These are phyloP conservation scores for Carassius auratus DNA, from an alignment of 2,113 vertebrate species.

Conservation along the genomic window DNA sequence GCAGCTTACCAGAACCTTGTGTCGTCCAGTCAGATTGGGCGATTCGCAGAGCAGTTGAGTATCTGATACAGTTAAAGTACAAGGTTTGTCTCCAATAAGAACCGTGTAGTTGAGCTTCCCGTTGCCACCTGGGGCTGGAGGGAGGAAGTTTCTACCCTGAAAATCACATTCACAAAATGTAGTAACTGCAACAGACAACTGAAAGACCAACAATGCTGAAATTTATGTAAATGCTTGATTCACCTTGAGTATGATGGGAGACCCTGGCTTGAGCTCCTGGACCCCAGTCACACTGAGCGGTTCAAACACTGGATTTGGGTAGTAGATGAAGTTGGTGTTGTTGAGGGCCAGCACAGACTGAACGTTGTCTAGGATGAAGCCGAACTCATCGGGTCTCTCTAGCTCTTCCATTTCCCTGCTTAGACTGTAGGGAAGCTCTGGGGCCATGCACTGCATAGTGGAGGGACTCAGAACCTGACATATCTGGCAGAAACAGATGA, in stretches of 20 bases:
- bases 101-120: slow-evolving; percentile 96
- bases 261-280: slow-evolving; percentile 94
- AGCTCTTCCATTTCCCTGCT: slow-evolving; percentile 82
- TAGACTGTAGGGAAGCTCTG: slow-evolving; percentile 81
- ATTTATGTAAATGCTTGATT: neutral
- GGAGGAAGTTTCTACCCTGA: slow-evolving; percentile 94
- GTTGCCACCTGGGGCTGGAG: slow-evolving; percentile 87
- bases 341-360: slow-evolving; percentile 90
- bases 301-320: slow-evolving; percentile 94
- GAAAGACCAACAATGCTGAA: neutral
- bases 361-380: slow-evolving; percentile 94
- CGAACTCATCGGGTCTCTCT: slow-evolving; percentile 91
- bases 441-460: slow-evolving; percentile 93
- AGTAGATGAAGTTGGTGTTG: slow-evolving; percentile 93
- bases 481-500: slow-evolving; percentile 68
- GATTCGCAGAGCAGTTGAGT: slow-evolving; percentile 97
- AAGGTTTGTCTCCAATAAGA: slow-evolving; percentile 92
- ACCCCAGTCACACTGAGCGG: slow-evolving; percentile 86
- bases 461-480: slow-evolving; percentile 89
- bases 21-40: slow-evolving; percentile 91
- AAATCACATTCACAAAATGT: slow-evolving; percentile 17
- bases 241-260: slow-evolving; percentile 97
- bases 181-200: neutral
- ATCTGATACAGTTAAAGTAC: slow-evolving; percentile 90
- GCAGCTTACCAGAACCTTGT: slow-evolving; percentile 93